Evolutionary conservation across 2,113 vertebrate genomes (phyloP).

Genomic region (Cyprinus carpio): DNA sequence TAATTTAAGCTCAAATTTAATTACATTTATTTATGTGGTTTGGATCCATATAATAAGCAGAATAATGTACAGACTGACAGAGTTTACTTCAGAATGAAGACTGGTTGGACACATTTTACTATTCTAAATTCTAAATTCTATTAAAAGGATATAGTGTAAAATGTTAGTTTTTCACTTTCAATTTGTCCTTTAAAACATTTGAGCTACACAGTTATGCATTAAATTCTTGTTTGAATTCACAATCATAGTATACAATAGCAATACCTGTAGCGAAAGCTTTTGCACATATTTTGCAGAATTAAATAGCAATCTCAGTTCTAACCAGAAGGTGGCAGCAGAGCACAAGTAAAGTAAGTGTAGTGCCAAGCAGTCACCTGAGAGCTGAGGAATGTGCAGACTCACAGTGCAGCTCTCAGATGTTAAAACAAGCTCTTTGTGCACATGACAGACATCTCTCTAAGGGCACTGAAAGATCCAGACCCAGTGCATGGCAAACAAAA

Average conservation of each 20-base stretch:
- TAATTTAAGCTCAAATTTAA: background rate
- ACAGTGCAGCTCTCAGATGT: slow-evolving; percentile 35
- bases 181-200: background rate
- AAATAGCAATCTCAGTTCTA: background rate
- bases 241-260: background rate
- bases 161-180: background rate
- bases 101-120: background rate
- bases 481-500: background rate
- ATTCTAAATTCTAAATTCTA: too few species aligned
- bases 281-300: background rate
- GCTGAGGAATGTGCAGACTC: slow-evolving; percentile 1
- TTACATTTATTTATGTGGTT: background rate
- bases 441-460: background rate
- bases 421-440: slow-evolving; percentile 40
- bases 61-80: background rate
- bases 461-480: background rate
- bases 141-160: background rate
- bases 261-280: background rate
- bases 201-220: background rate
- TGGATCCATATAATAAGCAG: background rate
- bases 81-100: background rate
- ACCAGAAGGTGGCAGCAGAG: slow-evolving; percentile 68
- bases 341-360: background rate
- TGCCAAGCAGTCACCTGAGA: background rate
- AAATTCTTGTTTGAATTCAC: slow-evolving; percentile 2